Percentiles rank a stretch among this genome's conserved stretches.
phyloP scores from a whole-genome alignment of 64 coral and sea anemone species.

The Porites australiensis region DNA sequence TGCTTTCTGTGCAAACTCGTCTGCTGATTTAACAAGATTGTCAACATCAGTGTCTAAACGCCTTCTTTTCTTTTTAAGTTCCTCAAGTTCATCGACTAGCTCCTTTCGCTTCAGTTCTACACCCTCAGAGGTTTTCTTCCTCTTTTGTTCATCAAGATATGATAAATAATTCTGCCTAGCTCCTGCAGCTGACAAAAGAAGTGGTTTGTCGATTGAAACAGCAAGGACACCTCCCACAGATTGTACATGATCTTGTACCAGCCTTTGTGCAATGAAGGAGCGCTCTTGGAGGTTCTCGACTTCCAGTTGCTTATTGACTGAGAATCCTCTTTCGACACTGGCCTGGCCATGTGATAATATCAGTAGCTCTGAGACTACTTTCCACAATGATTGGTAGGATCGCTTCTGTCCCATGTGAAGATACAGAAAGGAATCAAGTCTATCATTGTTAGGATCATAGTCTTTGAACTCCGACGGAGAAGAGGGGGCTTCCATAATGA shows the following conservation, averaged over 20 bases:
- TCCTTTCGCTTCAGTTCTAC: constrained; percentile 58
- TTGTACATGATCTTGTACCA: constrained; percentile 61
- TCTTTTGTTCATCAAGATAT: constrained; percentile 61
- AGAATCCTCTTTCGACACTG: constrained; percentile 75
- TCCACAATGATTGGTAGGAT: constrained; percentile 52
- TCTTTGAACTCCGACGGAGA: constrained; percentile 59
- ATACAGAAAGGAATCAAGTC: constrained; percentile 67
- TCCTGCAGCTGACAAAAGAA: constrained; percentile 40
- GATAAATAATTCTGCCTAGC: constrained; percentile 61
- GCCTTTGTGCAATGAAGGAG: constrained; percentile 61
- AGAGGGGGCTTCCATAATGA: constrained; percentile 6
- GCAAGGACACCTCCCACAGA: constrained; percentile 9
- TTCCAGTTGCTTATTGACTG: constrained; percentile 62
- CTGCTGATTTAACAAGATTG: constrained; percentile 24
- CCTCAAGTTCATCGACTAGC: constrained; percentile 54
- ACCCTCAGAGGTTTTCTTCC: constrained; percentile 46
- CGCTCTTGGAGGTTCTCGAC: constrained; percentile 73
- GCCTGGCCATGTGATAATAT: constrained; percentile 63
- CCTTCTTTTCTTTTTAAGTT: constrained; percentile 53
- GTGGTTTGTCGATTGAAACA: constrained; percentile 20
- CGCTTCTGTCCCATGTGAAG: constrained; percentile 58
- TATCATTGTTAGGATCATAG: constrained; percentile 42
- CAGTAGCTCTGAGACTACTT: constrained; percentile 45
- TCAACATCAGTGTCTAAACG: constrained; percentile 58
- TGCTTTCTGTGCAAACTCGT: constrained; percentile 48